phyloP scores from a whole-genome alignment of 1,140 invertebrate genomes.

The Lasioglossum albipes region DNA sequence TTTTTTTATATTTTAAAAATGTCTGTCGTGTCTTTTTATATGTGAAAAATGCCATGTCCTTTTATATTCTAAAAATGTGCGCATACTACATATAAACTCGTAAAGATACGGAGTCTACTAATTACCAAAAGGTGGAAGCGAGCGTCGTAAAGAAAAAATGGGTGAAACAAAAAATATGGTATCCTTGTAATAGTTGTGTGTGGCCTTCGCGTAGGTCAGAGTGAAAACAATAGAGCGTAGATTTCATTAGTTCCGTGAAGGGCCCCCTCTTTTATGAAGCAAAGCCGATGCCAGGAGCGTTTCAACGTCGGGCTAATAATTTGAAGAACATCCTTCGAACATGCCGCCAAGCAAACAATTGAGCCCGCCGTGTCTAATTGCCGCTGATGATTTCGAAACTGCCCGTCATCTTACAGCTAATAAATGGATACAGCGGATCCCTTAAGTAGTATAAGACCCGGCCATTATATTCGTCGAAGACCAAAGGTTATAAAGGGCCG shows the following conservation, averaged over 20 bases:
- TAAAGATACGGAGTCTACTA: no score
- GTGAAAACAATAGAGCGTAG: slow-evolving; percentile 10
- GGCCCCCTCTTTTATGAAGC: slow-evolving; percentile 16
- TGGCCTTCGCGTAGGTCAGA: not conserved
- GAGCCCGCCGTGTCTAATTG: slow-evolving; percentile 63
- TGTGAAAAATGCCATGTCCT: no score
- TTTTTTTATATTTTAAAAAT: no score
- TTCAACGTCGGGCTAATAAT: slow-evolving; percentile 53
- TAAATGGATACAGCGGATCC: slow-evolving; percentile 66
- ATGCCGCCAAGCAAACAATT: slow-evolving; percentile 62
- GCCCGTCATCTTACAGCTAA: slow-evolving; percentile 60
- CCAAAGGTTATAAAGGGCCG: slow-evolving; percentile 54
- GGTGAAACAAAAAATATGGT: no score
- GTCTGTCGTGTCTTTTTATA: no score
- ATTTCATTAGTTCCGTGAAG: slow-evolving; percentile 49
- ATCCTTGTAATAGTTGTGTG: not conserved
- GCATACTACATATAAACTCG: no score
- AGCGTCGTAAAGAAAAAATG: no score
- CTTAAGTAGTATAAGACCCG: slow-evolving; percentile 59
- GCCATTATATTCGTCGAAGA: slow-evolving; percentile 57
- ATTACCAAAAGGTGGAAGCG: no score
- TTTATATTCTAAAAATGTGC: no score
- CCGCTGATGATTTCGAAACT: slow-evolving; percentile 63
- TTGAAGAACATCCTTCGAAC: slow-evolving; percentile 51
- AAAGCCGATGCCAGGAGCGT: slow-evolving; percentile 31